Base-by-base conservation (phyloP, 2,797 vertebrate species). In the Mico argentatus region DNA sequence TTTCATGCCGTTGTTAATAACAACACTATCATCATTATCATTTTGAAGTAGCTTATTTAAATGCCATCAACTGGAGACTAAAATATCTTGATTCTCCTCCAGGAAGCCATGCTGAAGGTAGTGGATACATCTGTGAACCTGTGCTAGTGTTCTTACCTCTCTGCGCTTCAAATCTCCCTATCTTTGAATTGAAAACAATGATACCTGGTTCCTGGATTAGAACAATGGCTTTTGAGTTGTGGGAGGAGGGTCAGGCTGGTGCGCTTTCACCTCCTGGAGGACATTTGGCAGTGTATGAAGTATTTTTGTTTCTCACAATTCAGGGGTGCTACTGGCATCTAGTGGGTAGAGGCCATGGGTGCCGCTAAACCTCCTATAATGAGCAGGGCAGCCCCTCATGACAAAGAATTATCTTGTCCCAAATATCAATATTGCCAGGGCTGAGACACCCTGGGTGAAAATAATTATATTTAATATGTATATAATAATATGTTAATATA, bases 41-140 rank as follows among this genome's bases (percentile, higher is more conserved):
- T 57, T 92, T 73, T 75, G 82, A 94, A 91, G 77, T 10, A 57
- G 9, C 44, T 94, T 86, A 92, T 82, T 90, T 50, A 73, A 67
- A 81, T 7, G 17, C 30, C 46, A 13, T 89, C 44, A 64, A 46
- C 48, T 14, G 20, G 52, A 46, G 11, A 80, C 30, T 36, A 9
- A 92, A 83, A n/a, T 24, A 67, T 27, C 75, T 41, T 61, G 24
- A 39, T 81, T 81, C 4, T 26, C 46, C 55, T 73, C 39, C 46
- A 64, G 72, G 57, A 92, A 70, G 55, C 30, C 22, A 57, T 4
- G 57, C 22, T 41, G 67, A 85, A 59, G 55, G 27, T 12, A 15
- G 39, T 19, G 17, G 12, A 46, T 17, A 26, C 2, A 9, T 7
- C 2, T 70, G 48, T 44, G 59, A 75, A 36, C 27, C 4, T 59